Base-by-base conservation (phyloP, 2,797 vertebrate species). In the Tadarida brasiliensis region DNA sequence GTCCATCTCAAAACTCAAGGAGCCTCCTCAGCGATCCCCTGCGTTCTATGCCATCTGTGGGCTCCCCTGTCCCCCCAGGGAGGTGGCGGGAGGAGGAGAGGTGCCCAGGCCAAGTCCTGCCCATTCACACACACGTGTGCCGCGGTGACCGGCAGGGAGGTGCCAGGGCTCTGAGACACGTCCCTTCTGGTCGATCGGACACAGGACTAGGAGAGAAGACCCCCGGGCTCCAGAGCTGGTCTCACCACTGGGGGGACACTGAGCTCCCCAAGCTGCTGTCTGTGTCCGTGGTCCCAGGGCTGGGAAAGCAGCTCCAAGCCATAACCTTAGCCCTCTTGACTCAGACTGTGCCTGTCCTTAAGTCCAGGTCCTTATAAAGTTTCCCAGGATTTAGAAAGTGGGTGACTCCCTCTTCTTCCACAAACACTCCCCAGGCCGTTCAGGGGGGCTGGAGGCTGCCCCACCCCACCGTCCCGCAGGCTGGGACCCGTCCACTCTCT, bases 1-100 rank as follows among this genome's bases (percentile, higher is more conserved):
- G 30, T 33, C 24, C 33, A 87, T 73, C 82, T 90, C 80, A 63
- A 56, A 78, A 80, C 39, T 9, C 47, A 0, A 30, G 26, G 65
- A 63, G 11, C 30, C 56, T 39, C 1, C 17, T 89, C 2, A 16
- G 26, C 20, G 17, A 35, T 1, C 1, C 22, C 39, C 26, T 30
- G 76, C 74, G 47, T 35, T 26, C 73, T 12, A 14, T 63, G 54
- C 74, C 9, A 12, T 44, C 30, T 26, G 16, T 0, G 30, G 49
- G 33, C 2, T 0, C 3, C 39, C 10, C 17, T 2, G 2, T 1
- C 10, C 16, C 9, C 3, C 1, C 1, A 5, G 57, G 56, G 7
- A 77, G 70, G 30, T 2, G 7, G 9, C 22, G 12, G 24, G 33
- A 63, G 30, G 15, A 56, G 33, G 28, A 8, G 35, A 65, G 30